Evolutionary conservation across 1,140 invertebrate genomes (phyloP), one percentile per base, ranked within the genome.

Genomic region (Centruroides vittatus): DNA sequence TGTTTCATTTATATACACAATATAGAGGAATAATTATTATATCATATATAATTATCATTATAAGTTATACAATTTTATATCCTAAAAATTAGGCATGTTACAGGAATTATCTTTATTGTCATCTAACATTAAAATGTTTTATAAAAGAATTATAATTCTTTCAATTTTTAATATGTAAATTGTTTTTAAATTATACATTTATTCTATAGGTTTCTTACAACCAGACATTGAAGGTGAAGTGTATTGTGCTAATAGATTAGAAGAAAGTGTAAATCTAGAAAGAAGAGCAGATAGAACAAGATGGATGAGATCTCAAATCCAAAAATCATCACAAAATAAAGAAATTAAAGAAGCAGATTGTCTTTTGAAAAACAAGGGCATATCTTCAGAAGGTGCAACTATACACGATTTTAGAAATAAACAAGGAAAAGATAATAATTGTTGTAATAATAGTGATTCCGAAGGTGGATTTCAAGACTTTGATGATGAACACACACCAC

Each of bases 271-370:
- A 11, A 57, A 62, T 35, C 53, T 62, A 12, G 57, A 62, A 7
- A 57, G 54, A 6, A 48, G 61, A 13, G 55, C 59, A 57, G 61
- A 62, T n/a, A 62, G 59, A 52, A 52, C 59, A 3, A 51, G 61
- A 4, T 59, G 59, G 36, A 36, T 59, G 10, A 51, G 57, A 5
- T 62, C 59, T 5, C 61, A 58, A 9, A 62, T 62, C 52, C 48
- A 57, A n/a, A 41, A 41, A 41, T 41, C 41, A 41, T 53, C 61
- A 0, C 57, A 62, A 10, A 57, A 58, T 3, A 62, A 59, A 4
- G 61, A 61, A 35, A 58, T 51, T 51, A 61, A 61, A 49, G 61
- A 61, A 58, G 61, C 58, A 11, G 61, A 62, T 35, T 57, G 55
- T 51, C 57, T 62, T 8, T 48, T 62, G 1, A 41, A 35, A n/a